phyloP scores from a whole-genome alignment of 2,888 invertebrate genomes.

The Hydriomena furcata region DNA sequence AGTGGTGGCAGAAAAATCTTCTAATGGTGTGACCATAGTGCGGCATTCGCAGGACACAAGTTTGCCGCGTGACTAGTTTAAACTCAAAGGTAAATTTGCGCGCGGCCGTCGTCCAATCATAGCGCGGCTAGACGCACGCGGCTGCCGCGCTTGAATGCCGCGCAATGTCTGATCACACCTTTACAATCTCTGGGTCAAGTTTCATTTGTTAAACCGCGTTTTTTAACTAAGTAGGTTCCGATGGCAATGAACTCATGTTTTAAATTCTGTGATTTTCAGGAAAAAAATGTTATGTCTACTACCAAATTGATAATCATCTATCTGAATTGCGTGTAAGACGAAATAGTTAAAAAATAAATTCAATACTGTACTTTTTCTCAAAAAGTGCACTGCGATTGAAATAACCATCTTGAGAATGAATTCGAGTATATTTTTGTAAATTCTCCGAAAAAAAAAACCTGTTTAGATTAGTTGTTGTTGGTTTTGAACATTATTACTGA shows the following conservation, averaged over 20 bases:
- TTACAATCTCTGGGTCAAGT: too few species aligned
- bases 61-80: too few species aligned
- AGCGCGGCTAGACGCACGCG: too few species aligned
- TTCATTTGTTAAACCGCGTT: not conserved
- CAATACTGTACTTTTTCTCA: conserved; percentile 35
- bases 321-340: not conserved
- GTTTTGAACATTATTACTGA: conserved; percentile 12
- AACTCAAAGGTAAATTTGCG: too few species aligned
- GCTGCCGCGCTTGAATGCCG: too few species aligned
- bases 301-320: not conserved
- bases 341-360: conserved; percentile 11
- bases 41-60: too few species aligned
- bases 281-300: not conserved
- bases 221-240: not conserved
- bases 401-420: conserved; percentile 13
- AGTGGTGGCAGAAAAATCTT: too few species aligned
- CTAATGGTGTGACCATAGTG: too few species aligned
- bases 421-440: conserved; percentile 23
- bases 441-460: conserved; percentile 4
- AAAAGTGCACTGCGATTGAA: conserved; percentile 34
- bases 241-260: not conserved
- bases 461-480: conserved; percentile 14
- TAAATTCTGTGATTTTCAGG: not conserved
- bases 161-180: too few species aligned
- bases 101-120: too few species aligned